Base-by-base conservation (phyloP, 2,888 invertebrate genomes). In the Mythimna pallens region DNA sequence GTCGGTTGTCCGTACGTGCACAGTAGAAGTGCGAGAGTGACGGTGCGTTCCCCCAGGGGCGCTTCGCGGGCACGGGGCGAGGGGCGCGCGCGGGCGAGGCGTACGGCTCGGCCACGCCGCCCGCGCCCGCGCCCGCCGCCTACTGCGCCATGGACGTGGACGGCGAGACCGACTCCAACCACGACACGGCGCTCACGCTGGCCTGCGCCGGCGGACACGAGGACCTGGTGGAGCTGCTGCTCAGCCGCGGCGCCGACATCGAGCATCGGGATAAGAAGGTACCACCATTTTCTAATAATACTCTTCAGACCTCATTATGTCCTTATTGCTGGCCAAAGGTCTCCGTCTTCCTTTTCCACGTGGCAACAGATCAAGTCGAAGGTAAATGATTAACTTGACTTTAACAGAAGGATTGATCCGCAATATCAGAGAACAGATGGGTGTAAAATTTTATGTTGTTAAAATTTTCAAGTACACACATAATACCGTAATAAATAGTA, bases 141-240 rank as follows among this genome's bases (percentile, higher is more conserved):
- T 97, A 97, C 92, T 97, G 97, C 85, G 97, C 97, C 86, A 98
- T 99, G 97, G 99, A 99, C 93, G 98, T 99, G 82, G 99, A 99
- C 96, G 99, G 99, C 10, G 99, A 99, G 96, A 99, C 99, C 0
- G 99, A 99, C 94, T 99, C 99, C 89, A 99, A 99, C 97, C 99
- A 99, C 95, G 99, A 99, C 95, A 99, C 99, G 7, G 99, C 99
- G 70, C 97, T 99, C 73, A 99, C 99, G 52, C 97, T 99, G 78
- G 99, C 99, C 64, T 99, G 99, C 95, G 99, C 99, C 76, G 99
- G 99, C 80, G 99, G 99, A 0, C 99, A 99, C 92, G 98, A 99
- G 91, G 99, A 99, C 90, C 97, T 99, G 30, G 99, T 99, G 14
- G 98, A 98, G 92, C 97, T 99, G 89, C 97, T 99, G 81, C 97